A percentile compares a stretch with the other conserved stretches of the same genome.
These are phyloP conservation scores for Calycopis cecrops DNA, from an alignment of 1,140 invertebrate species.

Conservation along the genomic window DNA sequence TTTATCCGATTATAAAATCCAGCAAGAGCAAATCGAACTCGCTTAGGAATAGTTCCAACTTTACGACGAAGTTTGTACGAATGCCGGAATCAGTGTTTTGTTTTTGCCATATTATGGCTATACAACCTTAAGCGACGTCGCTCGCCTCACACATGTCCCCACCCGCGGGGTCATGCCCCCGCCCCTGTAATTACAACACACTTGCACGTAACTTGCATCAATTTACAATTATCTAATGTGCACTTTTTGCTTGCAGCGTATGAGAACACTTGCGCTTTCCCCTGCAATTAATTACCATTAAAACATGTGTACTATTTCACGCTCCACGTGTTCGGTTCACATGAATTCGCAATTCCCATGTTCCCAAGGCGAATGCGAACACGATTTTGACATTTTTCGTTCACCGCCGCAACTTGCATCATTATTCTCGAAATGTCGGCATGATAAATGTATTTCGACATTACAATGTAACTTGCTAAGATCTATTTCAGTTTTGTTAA, in stretches of 20 bases:
- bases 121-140: too few relatives aligned
- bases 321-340: slow-evolving; percentile 33
- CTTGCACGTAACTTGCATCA: slow-evolving; percentile 29
- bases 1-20: too few relatives aligned
- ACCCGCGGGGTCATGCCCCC: slow-evolving; percentile 29
- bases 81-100: too few relatives aligned
- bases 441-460: slow-evolving; percentile 15
- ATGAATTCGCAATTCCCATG: slow-evolving; percentile 8
- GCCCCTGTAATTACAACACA: slow-evolving; percentile 29
- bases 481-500: slow-evolving; percentile 6
- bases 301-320: slow-evolving; percentile 60
- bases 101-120: too few relatives aligned
- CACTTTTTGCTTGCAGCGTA: slow-evolving; percentile 39
- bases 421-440: slow-evolving; percentile 49
- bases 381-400: slow-evolving; percentile 69
- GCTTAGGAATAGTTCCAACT: too few relatives aligned
- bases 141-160: too few relatives aligned
- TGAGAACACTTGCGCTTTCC: slow-evolving; percentile 65
- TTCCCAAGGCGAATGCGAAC: slow-evolving; percentile 44
- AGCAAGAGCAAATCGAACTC: too few relatives aligned
- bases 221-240: slow-evolving; percentile 51
- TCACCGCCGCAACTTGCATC: slow-evolving; percentile 42
- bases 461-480: slow-evolving; percentile 1
- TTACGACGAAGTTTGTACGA: too few relatives aligned
- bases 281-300: slow-evolving; percentile 52